Evolutionary conservation across 2,113 vertebrate genomes (phyloP).

Genomic region (Hippocampus barbouri): DNA sequence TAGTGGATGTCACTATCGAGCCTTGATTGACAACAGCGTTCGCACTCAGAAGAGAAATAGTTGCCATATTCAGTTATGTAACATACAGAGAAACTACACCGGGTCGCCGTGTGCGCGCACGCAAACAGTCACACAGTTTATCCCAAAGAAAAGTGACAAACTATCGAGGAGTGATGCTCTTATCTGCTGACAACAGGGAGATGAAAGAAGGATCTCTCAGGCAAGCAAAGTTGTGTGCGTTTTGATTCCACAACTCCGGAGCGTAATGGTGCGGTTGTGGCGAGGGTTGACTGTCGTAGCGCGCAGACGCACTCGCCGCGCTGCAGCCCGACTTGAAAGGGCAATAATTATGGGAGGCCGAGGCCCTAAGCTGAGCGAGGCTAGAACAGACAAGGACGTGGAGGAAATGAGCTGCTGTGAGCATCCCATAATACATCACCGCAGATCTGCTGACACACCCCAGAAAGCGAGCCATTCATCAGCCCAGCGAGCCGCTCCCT

Average conservation of each 20-base stretch:
- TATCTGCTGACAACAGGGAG: slow-evolving; percentile 47
- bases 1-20: slow-evolving; percentile 59
- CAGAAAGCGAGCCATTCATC: slow-evolving; percentile 45
- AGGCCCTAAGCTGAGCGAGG: slow-evolving; percentile 24
- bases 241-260: slow-evolving; percentile 48
- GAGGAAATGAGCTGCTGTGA: slow-evolving; percentile 50
- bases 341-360: slow-evolving; percentile 38
- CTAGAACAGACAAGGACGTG: slow-evolving; percentile 33
- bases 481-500: slow-evolving; percentile 28
- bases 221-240: slow-evolving; percentile 30
- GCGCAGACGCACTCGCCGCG: slow-evolving; percentile 25
- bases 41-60: slow-evolving; percentile 57
- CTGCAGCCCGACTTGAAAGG: slow-evolving; percentile 46
- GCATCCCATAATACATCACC: slow-evolving; percentile 55
- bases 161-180: slow-evolving; percentile 40
- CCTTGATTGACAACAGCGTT: slow-evolving; percentile 69
- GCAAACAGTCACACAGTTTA: slow-evolving; percentile 5
- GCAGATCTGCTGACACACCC: slow-evolving; percentile 63
- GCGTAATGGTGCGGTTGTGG: slow-evolving; percentile 44
- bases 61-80: slow-evolving; percentile 66
- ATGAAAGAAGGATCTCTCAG: slow-evolving; percentile 47
- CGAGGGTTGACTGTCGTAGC: slow-evolving; percentile 43
- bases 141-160: slow-evolving; percentile 49
- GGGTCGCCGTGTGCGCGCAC: slow-evolving; percentile 18
- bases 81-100: slow-evolving; percentile 51